These are phyloP conservation scores for Alcis repandata DNA, from an alignment of 2,888 invertebrate genomes.

Conservation along the genomic window DNA sequence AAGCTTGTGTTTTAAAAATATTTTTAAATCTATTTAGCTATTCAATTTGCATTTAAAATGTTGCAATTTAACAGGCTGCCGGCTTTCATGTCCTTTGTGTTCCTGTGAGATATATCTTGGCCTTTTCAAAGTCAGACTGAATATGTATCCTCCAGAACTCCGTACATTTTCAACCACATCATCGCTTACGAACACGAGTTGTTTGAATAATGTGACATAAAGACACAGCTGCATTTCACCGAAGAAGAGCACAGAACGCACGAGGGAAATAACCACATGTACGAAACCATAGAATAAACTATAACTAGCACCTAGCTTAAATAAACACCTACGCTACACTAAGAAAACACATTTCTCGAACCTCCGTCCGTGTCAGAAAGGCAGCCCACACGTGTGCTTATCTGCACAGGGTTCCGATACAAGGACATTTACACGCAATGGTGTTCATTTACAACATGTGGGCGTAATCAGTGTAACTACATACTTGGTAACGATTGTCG, in stretches of 20 bases:
- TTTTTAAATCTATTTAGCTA: too few species aligned
- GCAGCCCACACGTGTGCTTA: slow-evolving; percentile 22
- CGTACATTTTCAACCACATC: too few species aligned
- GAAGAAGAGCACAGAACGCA: background rate
- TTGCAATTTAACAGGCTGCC: too few species aligned
- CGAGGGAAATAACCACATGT: slow-evolving; percentile 8
- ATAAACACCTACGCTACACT: slow-evolving; percentile 13
- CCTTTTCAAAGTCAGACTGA: too few species aligned
- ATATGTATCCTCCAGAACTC: too few species aligned
- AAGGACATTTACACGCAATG: slow-evolving; percentile 31
- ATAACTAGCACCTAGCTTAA: slow-evolving; percentile 3
- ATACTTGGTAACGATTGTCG: too few species aligned
- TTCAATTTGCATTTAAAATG: too few species aligned
- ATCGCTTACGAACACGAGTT: too few species aligned
- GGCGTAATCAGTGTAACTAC: slow-evolving; percentile 15
- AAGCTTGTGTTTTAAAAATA: too few species aligned
- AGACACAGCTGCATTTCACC: slow-evolving; percentile 8
- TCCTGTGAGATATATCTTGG: too few species aligned
- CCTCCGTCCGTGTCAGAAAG: slow-evolving; percentile 10
- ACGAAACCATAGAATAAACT: background rate
- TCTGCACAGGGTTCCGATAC: slow-evolving; percentile 17
- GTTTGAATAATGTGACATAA: background rate
- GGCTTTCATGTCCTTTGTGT: too few species aligned
- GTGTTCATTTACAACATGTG: slow-evolving; percentile 17
- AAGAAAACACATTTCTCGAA: slow-evolving; percentile 11